phyloP scores from a whole-genome alignment of 2,888 invertebrate species.

The Mesoligia furuncula region DNA sequence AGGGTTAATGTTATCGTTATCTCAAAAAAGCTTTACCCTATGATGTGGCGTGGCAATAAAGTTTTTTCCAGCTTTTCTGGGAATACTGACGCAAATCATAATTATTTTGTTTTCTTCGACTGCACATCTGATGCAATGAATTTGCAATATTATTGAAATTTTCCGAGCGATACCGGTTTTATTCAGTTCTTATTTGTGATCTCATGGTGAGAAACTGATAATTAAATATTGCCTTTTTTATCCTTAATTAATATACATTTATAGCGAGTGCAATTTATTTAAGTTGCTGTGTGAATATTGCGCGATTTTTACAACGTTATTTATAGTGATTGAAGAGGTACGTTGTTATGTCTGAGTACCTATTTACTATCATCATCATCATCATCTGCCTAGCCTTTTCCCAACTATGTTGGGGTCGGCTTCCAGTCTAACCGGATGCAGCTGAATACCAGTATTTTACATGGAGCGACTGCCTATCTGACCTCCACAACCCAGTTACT shows the following conservation, averaged over 20 bases:
- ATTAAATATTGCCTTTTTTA: constrained; percentile 2
- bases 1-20: neutral
- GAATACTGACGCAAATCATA: no score
- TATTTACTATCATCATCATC: no score
- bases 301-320: neutral
- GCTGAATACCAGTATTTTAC: no score
- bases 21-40: no score
- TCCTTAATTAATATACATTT: neutral
- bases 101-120: neutral
- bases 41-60: neutral
- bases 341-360: neutral
- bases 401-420: no score
- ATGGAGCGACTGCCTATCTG: no score
- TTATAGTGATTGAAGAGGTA: neutral
- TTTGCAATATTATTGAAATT: neutral
- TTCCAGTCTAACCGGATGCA: no score
- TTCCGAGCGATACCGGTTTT: neutral
- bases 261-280: constrained; percentile 8
- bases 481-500: no score
- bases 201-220: no score
- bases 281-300: neutral
- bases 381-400: no score
- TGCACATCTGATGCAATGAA: neutral
- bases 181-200: constrained; percentile 1
- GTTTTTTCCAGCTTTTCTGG: neutral